Evolutionary conservation across 2,888 invertebrate species (phyloP), one percentile per base, ranked within the genome.

Genomic region (Amphipoea oculea): DNA sequence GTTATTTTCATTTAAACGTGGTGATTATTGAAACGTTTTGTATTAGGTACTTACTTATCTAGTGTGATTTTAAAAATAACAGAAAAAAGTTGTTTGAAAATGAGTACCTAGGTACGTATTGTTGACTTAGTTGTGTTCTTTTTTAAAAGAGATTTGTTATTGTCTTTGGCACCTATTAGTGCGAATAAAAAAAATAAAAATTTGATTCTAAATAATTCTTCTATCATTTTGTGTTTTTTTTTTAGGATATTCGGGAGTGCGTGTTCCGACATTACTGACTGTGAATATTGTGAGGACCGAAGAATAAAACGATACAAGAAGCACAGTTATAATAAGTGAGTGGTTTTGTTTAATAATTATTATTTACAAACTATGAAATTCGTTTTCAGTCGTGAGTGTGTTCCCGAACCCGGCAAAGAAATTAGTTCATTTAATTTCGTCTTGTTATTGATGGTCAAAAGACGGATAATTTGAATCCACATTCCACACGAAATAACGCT

Each of bases 191-290:
- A 20, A 9, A 14, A n/a, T n/a, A 1, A 4, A 9, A 36, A 36
- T 36, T 36, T 36, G 36, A 36, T 40, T 40, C 0, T 40, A 5
- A 5, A 40, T 40, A 40, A 5, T 40, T 40, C 40, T 40, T 40
- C 40, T 40, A 40, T 40, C 40, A 42, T 42, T 45, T 48, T 82
- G 73, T 83, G 81, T 57, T n/a, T 67, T 74, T n/a, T 67, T 74
- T 91, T 40, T 91, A 97, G 96, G 85, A 90, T 96, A 85, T 96
- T 96, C 81, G 95, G 93, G 51, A 95, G 94, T 88, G 93, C 93
- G 12, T 94, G 93, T 85, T 96, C 93, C 69, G 97, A 96, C 89
- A 95, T 93, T 90, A 97, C 93, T 82, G 97, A 95, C 90, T 97
- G 95, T 92, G 97, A 95, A 89, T 94, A 90, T 85, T 93, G 90